These are phyloP conservation scores for Pomatostomus ruficeps DNA, from an alignment of 2,113 vertebrate genomes.

Conservation along the genomic window DNA sequence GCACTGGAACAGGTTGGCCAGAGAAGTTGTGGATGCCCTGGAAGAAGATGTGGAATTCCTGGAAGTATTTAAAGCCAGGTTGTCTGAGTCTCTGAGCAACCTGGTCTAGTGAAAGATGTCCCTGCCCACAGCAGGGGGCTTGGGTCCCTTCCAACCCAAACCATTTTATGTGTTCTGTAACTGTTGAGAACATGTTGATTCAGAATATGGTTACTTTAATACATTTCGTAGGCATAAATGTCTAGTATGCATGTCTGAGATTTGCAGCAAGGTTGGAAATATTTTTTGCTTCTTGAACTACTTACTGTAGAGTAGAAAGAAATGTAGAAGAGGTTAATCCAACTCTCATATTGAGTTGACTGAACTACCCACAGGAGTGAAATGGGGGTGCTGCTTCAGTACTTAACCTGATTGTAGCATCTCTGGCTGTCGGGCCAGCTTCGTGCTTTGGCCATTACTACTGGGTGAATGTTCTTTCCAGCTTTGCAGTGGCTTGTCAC, in stretches of 20 bases:
- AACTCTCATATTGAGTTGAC: background rate
- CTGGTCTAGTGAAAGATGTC: background rate
- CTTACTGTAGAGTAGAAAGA: background rate
- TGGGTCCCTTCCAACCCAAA: background rate
- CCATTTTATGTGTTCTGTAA: background rate
- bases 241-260: background rate
- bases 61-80: background rate
- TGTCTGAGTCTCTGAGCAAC: background rate
- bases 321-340: background rate
- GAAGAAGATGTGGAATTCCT: too few species aligned
- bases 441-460: background rate
- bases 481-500: fast-evolving
- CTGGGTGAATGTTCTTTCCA: background rate
- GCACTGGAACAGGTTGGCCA: background rate
- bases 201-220: background rate
- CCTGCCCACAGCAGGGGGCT: background rate
- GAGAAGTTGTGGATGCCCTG: background rate
- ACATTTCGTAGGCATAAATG: background rate
- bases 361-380: background rate
- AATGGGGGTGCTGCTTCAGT: background rate
- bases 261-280: background rate
- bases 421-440: background rate
- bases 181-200: background rate
- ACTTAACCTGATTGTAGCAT: background rate
- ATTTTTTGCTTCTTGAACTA: background rate